Base-by-base conservation (phyloP, 2,797 vertebrate genomes). In the Dermochelys coriacea region DNA sequence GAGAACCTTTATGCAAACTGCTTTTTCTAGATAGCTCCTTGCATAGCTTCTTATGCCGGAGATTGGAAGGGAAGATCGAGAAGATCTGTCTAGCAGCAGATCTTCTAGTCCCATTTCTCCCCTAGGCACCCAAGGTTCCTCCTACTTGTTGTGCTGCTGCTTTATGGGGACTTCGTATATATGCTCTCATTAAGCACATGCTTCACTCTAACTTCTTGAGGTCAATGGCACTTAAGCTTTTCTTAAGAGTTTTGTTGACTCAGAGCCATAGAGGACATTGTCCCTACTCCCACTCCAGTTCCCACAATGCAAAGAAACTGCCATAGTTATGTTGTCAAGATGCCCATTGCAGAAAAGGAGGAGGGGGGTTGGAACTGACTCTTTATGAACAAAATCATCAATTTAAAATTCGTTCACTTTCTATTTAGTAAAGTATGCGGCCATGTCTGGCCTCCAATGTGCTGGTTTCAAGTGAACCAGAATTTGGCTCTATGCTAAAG, bases 401-500 rank as follows among this genome's bases (percentile, higher is more conserved):
- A 71, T 71, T 71, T 71, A 71, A 71, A 71, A 71, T 71, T 21
- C 12, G n/a, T 71, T 71, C 29, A 61, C 2, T 10, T 90, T 84
- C 78, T 89, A 41, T 90, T 91, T 75, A 84, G 86, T 64, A 84
- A 86, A 93, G 51, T 31, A 84, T 78, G 80, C 83, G 75, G 59
- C 83, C 87, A 85, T 93, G 78, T 91, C 75, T 89, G n/a, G 77
- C 31, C 23, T 34, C 75, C 90, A 54, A 27, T 90, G 68, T 7
- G 27, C 12, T 52, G 49, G 80, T 91, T 88, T 94, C 57, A 93
- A 84, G 10, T 54, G 41, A 89, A 91, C 37, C 54, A 94, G 81
- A 92, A 93, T 92, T 89, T 87, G 80, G 78, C 64, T 92, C 91
- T 87, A 68, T 68, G 64, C 54, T 78, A 83, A 92, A 92, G 80